phyloP scores from a whole-genome alignment of 2,888 invertebrate genomes.

The Troilus luridus region DNA sequence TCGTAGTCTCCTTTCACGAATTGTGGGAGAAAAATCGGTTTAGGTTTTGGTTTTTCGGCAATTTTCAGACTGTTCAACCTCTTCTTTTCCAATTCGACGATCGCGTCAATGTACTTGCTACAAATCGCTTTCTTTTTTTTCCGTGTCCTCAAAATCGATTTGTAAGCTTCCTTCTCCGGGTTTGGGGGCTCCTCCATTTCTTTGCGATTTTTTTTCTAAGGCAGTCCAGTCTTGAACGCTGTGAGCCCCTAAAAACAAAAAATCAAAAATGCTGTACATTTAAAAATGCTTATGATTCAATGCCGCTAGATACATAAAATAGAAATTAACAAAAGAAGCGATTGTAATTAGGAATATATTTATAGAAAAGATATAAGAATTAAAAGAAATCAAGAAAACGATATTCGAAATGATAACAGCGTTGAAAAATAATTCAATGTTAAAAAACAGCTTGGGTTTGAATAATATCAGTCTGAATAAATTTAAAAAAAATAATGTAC shows the following conservation, averaged over 20 bases:
- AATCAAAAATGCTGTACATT: constrained; percentile 24
- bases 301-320: background rate
- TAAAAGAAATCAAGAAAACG: too few relatives aligned
- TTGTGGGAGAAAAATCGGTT: background rate
- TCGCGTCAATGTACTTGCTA: constrained; percentile 25
- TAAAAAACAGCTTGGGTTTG: too few relatives aligned
- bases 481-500: too few relatives aligned
- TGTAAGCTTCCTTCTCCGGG: background rate
- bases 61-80: background rate
- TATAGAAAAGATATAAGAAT: too few relatives aligned
- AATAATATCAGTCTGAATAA: too few relatives aligned
- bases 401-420: too few relatives aligned
- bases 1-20: background rate
- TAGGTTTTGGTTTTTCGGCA: background rate
- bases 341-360: background rate
- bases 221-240: constrained; percentile 7
- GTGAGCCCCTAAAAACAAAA: constrained; percentile 36
- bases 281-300: background rate
- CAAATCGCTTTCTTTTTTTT: constrained; percentile 23
- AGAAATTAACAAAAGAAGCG: background rate
- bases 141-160: constrained; percentile 5
- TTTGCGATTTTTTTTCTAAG: background rate
- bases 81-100: constrained; percentile 40
- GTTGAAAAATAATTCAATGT: too few relatives aligned
- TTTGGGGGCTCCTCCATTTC: constrained; percentile 44